Evolutionary conservation across 2,113 vertebrate genomes (phyloP), one percentile per base, ranked within the genome.

Genomic region (Pelecanoides urinatrix): DNA sequence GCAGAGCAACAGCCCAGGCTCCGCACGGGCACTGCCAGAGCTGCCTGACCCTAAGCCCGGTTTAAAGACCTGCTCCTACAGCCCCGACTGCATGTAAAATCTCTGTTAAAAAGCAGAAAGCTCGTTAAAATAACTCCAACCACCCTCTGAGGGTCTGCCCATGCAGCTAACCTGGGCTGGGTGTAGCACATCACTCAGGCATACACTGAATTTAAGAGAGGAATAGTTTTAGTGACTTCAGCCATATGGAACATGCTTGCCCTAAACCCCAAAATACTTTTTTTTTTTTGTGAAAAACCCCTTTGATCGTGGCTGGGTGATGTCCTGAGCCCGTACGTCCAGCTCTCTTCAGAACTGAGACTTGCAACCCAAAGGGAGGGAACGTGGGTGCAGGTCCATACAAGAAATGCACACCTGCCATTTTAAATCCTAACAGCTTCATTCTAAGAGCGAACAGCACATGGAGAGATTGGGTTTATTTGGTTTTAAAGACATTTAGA

Each of bases 401-500:
- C 6, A 8, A 19, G n/a, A 16, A 23, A 3, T 5, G 1, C 38
- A 19, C 5, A 2, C 5, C 45, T 22, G 38, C 25, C 47, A 2
- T 7, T 11, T 19, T 6, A 20, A 25, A 47, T 8, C 32, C 47
- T 3, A 7, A 10, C 15, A 16, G 79, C 66, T n/a, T 7, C 19
- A 2, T 17, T 11, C n/a, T 3, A 6, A 12, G 45, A 36, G 61
- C 7, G 0, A 29, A 1, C 15, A 13, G 68, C 17, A 1, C 0
- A 1, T 0, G 32, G 23, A 15, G 17, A 32, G 27, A 8, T 36
- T 2, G 17, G n/a, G 1, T 25, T 38, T 9, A 4, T 55, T 36
- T 34, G 53, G 16, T 4, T 63, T 63, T 42, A 45, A n/a, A 16
- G 32, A 10, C 49, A 40, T 56, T 30, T 17, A 27, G 7, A 1